Conservation (phyloP, 2,888 invertebrate species). For the Cheilosia scutellata region DNA sequence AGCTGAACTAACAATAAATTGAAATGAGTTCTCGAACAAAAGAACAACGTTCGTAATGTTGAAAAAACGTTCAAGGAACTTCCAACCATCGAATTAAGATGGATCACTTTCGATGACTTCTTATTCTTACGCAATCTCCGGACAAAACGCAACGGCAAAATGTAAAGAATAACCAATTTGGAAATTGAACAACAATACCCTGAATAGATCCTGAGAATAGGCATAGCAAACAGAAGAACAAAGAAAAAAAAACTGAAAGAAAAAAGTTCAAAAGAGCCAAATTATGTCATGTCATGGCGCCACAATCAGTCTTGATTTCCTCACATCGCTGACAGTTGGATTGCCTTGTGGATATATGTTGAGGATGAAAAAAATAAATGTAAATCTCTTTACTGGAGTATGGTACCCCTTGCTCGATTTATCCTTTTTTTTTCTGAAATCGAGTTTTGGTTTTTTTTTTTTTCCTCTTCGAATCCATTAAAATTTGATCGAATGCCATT, state of each 20-base stretch:
- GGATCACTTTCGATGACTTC: slow-evolving; percentile 83
- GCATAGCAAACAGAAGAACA: slow-evolving; percentile 20
- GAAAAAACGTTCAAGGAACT: slow-evolving; percentile 48
- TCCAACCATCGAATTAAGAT: slow-evolving; percentile 79
- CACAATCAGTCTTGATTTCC: slow-evolving; percentile 76
- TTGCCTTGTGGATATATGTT: slow-evolving; percentile 41
- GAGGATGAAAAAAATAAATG: slow-evolving; percentile 45
- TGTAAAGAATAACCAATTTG: slow-evolving; percentile 70
- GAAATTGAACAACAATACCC: slow-evolving; percentile 66
- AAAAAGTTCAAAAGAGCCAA: slow-evolving; percentile 35
- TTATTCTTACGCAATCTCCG: slow-evolving; percentile 66
- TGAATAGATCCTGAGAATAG: slow-evolving; percentile 71
- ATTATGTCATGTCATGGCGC: slow-evolving; percentile 72
- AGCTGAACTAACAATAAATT: slow-evolving; percentile 64
- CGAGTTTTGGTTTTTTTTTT: slow-evolving; percentile 14
- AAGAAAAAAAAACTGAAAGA: slow-evolving; percentile 27
- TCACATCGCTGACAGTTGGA: slow-evolving; percentile 74
- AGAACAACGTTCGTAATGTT: neutral
- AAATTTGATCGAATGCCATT: slow-evolving; percentile 74
- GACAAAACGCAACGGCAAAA: neutral
- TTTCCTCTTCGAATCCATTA: slow-evolving; percentile 61
- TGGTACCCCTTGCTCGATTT: slow-evolving; percentile 38
- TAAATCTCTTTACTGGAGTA: slow-evolving; percentile 57
- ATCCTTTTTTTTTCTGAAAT: slow-evolving; percentile 32
- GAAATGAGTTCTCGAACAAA: slow-evolving; percentile 66